Conservation (phyloP, 2,113 vertebrate genomes). For the Anolis carolinensis region DNA sequence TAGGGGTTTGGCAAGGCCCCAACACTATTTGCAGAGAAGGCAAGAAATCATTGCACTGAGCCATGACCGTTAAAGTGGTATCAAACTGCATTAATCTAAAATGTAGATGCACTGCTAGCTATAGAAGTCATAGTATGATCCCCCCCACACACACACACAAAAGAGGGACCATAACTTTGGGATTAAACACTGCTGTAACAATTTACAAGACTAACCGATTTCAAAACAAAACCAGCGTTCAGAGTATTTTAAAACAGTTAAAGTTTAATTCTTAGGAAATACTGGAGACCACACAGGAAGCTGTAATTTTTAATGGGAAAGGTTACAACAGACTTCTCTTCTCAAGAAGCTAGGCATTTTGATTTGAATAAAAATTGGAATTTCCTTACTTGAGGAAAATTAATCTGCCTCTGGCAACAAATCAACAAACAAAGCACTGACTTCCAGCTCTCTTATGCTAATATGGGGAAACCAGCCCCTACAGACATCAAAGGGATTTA, state of each 20-base stretch:
- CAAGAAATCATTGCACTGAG: too few relatives aligned
- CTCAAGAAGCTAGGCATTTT: conserved; percentile 49
- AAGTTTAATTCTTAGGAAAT: conserved; percentile 48
- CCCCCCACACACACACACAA: accelerated
- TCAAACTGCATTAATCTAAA: too few relatives aligned
- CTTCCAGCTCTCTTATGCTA: conserved; percentile 54
- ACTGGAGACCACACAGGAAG: conserved; percentile 61
- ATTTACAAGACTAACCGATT: neutral
- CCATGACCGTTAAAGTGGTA: too few relatives aligned
- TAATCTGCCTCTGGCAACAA: conserved; percentile 50
- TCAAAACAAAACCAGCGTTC: conserved; percentile 28
- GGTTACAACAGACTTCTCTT: conserved; percentile 39
- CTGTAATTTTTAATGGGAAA: conserved; percentile 21
- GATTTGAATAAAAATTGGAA: conserved; percentile 37
- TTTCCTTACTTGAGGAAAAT: conserved; percentile 55
- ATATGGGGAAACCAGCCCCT: conserved; percentile 64
- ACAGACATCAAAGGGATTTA: conserved; percentile 63
- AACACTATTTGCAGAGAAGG: too few relatives aligned
- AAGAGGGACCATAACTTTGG: neutral
- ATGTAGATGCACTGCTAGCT: neutral
- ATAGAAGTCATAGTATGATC: neutral
- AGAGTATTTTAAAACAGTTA: conserved; percentile 10
- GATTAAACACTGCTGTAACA: neutral
- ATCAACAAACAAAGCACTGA: conserved; percentile 65
- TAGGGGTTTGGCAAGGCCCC: too few relatives aligned